phyloP scores from a whole-genome alignment of 53 echinoderm and acorn worm species.

The Apostichopus leukothele region DNA sequence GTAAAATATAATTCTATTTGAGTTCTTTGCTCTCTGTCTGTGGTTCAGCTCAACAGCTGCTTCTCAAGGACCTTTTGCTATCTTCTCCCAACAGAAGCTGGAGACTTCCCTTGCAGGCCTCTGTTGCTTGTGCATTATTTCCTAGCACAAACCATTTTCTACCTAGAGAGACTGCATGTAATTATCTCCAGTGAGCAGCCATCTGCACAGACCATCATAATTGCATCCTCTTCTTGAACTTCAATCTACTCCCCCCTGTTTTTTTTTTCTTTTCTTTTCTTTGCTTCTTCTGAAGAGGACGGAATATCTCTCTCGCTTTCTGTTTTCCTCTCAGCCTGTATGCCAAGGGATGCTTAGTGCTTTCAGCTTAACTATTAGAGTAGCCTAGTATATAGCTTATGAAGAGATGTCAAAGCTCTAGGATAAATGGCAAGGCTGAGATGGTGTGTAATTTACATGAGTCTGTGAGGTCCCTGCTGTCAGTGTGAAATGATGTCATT shows the following conservation, averaged over 20 bases:
- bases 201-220: slow-evolving; percentile 31
- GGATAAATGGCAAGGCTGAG: neutral
- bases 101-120: slow-evolving; percentile 38
- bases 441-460: neutral
- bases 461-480: neutral
- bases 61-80: slow-evolving; percentile 7
- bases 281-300: neutral
- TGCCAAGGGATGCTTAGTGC: neutral
- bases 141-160: neutral
- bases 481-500: neutral
- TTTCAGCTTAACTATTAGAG: slow-evolving; percentile 13
- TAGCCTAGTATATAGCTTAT: neutral
- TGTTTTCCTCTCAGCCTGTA: neutral
- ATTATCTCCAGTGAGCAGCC: slow-evolving; percentile 39
- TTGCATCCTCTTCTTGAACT: slow-evolving; percentile 41
- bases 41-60: neutral
- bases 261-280: neutral
- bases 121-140: slow-evolving; percentile 16
- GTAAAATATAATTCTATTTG: neutral
- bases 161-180: slow-evolving; percentile 29
- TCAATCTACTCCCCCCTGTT: slow-evolving; percentile 24
- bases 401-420: neutral
- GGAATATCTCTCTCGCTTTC: slow-evolving; percentile 3
- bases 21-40: slow-evolving; percentile 1
- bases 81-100: neutral